Base-by-base conservation (phyloP, 1,140 invertebrate species). In the Aphidius gifuensis region DNA sequence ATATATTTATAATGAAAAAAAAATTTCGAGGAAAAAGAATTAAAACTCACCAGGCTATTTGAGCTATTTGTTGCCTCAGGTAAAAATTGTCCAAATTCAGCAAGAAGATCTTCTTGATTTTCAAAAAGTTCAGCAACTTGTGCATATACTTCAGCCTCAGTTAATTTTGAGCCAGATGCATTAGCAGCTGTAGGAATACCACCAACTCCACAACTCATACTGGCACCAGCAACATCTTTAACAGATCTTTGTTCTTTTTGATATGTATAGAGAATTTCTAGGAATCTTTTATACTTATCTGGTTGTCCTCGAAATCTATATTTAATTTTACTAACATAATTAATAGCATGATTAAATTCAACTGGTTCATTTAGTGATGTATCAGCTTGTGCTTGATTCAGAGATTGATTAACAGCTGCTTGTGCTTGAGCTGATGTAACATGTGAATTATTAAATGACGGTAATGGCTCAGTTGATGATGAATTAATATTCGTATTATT, bases 321-420 rank as follows among this genome's bases (percentile, higher is more conserved):
- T 88, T 99, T 99, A 64, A 99, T 99, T 83, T 99, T 99, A 81
- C 99, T 99, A 56, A 99, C 97, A 81, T 99, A 99, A 74, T 97
- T 97, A 66, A 99, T 98, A 45, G 97, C 97, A 82, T 99, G 96
- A 82, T 99, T 98, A 78, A 99, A 99, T 80, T 99, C 96, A 9
- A 99, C 96, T 1, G 96, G 96, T 79, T 97, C 94, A 74, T 89
- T 92, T 64, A 87, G 85, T 11, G 85, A 84, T 42, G 84, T 71
- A 11, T 86, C 82, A 60, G 83, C 84, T 66, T 84, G 83, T 40
- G 81, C 76, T 74, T 83, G 74, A 76, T 80, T 82, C 46, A 85
- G 72, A 6, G 82, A 81, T 67, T 85, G 86, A 68, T 79, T 84
- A 7, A 85, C 83, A 8, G 85, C 83, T 66, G 81, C 80, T 61